Evolutionary conservation across 2,113 vertebrate species (phyloP).

Genomic region (Eira barbara): DNA sequence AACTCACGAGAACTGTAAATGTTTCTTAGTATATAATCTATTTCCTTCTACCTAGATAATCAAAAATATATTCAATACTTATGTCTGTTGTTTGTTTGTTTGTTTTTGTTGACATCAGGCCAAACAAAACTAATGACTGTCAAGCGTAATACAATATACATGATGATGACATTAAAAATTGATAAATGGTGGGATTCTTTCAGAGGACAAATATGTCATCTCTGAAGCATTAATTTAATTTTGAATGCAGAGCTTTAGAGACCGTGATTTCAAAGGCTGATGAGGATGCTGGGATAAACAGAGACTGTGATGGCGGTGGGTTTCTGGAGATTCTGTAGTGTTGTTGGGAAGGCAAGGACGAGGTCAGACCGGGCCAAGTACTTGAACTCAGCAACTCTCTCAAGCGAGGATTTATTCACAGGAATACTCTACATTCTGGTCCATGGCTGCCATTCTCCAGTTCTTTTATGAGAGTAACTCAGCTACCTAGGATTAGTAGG

Average conservation of each 20-base stretch:
- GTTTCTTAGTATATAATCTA: neutral
- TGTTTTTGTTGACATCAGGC: neutral
- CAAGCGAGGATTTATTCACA: conserved; percentile 18
- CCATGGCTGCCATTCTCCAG: neutral
- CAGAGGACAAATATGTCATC: neutral
- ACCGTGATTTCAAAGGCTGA: neutral
- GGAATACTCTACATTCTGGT: neutral
- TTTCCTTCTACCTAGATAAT: neutral
- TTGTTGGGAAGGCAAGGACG: neutral
- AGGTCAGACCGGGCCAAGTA: neutral
- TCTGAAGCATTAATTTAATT: neutral
- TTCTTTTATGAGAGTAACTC: neutral
- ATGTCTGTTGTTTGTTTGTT: neutral
- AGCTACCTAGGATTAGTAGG: neutral
- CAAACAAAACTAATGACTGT: neutral
- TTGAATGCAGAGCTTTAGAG: neutral
- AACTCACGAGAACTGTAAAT: neutral
- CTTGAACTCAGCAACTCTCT: neutral
- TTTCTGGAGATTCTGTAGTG: neutral
- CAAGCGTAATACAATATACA: neutral
- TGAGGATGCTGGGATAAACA: neutral
- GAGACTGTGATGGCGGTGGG: neutral
- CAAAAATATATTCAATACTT: neutral
- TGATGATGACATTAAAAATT: neutral
- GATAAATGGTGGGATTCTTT: neutral